Conservation (phyloP, 2,888 invertebrate genomes). For the Peribatodes rhomboidaria region DNA sequence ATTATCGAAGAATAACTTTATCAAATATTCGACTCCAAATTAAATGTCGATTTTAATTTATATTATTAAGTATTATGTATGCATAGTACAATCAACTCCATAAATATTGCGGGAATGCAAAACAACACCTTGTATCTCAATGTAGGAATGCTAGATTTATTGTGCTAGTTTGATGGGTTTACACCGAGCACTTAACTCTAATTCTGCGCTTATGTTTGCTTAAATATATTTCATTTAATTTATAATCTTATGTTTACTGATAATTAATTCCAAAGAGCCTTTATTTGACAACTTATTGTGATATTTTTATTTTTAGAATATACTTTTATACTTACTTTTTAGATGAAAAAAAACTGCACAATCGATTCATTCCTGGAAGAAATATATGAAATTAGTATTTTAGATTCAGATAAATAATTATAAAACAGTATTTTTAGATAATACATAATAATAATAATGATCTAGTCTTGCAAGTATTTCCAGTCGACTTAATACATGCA, state of each 20-base stretch:
- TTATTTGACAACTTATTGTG: conserved; percentile 63
- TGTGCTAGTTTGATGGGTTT: neutral
- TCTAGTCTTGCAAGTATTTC: conserved; percentile 40
- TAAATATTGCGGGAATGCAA: too few species aligned
- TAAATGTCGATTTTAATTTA: too few species aligned
- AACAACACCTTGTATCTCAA: too few species aligned
- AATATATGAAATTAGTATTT: conserved; percentile 26
- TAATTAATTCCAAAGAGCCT: conserved; percentile 63
- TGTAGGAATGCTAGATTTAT: neutral
- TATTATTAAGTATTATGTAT: too few species aligned
- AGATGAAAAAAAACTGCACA: conserved; percentile 43
- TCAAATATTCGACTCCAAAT: too few species aligned
- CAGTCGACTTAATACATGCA: neutral
- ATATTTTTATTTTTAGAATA: conserved; percentile 60
- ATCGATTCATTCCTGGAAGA: conserved; percentile 19
- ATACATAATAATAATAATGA: conserved; percentile 28
- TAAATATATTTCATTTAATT: conserved; percentile 16
- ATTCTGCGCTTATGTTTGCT: neutral
- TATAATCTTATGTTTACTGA: conserved; percentile 16
- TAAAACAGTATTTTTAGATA: conserved; percentile 41
- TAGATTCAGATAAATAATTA: conserved; percentile 19
- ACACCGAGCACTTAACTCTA: neutral
- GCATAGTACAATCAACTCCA: too few species aligned
- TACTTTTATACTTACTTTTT: conserved; percentile 50
- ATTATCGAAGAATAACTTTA: too few species aligned